A percentile compares a stretch with the other conserved stretches of the same genome.
phyloP scores from a whole-genome alignment of 2,888 invertebrate species.

The Spicauda simplicius region DNA sequence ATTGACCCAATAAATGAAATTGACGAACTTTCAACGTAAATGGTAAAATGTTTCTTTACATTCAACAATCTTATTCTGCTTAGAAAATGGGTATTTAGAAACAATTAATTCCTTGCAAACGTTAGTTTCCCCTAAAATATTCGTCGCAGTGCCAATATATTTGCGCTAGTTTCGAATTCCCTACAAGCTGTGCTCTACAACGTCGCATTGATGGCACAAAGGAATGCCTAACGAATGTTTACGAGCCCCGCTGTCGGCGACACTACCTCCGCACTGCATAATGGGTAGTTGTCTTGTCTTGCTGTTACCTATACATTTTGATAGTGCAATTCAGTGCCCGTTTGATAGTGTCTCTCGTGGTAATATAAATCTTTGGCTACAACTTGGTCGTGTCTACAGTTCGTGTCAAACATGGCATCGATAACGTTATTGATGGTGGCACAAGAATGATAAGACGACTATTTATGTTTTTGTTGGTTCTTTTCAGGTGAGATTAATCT shows the following conservation, averaged over 20 bases:
- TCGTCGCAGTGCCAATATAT: slow-evolving; percentile 28
- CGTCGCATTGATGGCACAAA: slow-evolving; percentile 50
- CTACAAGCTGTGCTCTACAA: slow-evolving; percentile 23
- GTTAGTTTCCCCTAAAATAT: slow-evolving; percentile 8
- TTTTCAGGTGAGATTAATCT: no score
- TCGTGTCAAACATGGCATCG: no score
- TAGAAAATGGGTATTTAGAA: not conserved
- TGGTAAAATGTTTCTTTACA: no score
- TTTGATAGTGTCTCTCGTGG: not conserved
- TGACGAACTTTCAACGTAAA: no score
- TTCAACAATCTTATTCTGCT: no score
- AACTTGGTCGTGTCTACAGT: no score
- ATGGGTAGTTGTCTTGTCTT: slow-evolving; percentile 30
- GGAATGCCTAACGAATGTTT: slow-evolving; percentile 63
- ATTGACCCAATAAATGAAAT: no score
- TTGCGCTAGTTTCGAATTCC: slow-evolving; percentile 26
- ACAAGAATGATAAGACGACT: no score
- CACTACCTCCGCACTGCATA: slow-evolving; percentile 30
- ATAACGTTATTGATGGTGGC: no score
- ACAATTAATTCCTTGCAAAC: not conserved
- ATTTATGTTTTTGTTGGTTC: no score
- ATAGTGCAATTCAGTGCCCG: slow-evolving; percentile 5
- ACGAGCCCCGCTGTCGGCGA: slow-evolving; percentile 40
- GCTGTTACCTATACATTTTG: slow-evolving; percentile 27
- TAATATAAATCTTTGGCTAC: not conserved